Evolutionary conservation across 2,797 vertebrate species (phyloP), one percentile per base, ranked within the genome.

Genomic region (Paratrypauchen microcephalus): DNA sequence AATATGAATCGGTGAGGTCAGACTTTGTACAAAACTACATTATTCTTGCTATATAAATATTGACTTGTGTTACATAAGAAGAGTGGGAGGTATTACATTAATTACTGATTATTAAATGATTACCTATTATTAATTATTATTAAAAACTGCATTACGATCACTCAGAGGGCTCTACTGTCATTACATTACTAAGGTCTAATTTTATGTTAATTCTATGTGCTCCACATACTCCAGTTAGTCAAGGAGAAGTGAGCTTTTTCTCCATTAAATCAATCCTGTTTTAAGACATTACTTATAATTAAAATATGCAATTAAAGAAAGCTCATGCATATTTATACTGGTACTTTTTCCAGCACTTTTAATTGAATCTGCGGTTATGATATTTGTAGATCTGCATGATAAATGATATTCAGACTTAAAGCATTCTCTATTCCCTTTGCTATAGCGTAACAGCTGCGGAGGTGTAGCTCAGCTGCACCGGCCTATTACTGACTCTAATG

Each of bases 41-140:
- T 70, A n/a, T 64, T 63, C 28, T 32, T 52, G 9, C 41, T 50
- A 36, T 58, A 45, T 54, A 57, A 65, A 72, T 36, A 63, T 66
- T 48, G 6, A 59, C 19, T 15, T 15, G 1, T 21, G 16, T 62
- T 13, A 52, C 7, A 30, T 58, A 8, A 57, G 32, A 59, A 28
- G 18, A 5, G 1, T 15, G 28, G 39, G 26, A 66, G n/a, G 13
- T 57, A 45, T 30, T n/a, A 36, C 32, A 57, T 70, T 24, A 19
- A 41, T 59, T 66, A 50, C 32, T 45, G n/a, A n/a, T n/a, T n/a
- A n/a, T n/a, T n/a, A n/a, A n/a, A n/a, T n/a, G n/a, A n/a, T n/a
- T n/a, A n/a, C n/a, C n/a, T n/a, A n/a, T n/a, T n/a, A n/a, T n/a
- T n/a, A n/a, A n/a, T n/a, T n/a, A n/a, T n/a, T n/a, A n/a, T n/a